Evolutionary conservation across 2,797 vertebrate genomes (phyloP), one percentile per base, ranked within the genome.

Genomic region (Propithecus deckenii): DNA sequence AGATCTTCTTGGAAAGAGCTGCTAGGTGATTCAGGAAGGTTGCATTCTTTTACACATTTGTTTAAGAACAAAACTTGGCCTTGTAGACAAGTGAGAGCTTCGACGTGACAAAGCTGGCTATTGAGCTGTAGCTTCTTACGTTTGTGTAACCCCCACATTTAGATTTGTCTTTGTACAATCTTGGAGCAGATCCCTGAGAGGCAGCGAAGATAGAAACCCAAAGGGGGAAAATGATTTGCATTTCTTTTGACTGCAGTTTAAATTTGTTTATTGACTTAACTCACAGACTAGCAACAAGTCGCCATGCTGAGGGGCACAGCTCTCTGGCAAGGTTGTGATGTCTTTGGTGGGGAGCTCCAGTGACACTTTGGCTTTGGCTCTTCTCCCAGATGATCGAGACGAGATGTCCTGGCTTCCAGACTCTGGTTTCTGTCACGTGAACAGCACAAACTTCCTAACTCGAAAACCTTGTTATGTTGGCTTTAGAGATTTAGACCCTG

Each of bases 351-450:
- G 90, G 89, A 81, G 78, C 72, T 96, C 91, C 92, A 80, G 6
- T 65, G 91, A 97, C 91, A 97, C 89, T 97, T 90, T 86, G 52
- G 94, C 89, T 90, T 96, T 97, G 97, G 97, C 95, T 85, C 20
- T 89, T 88, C 75, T 97, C 95, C 96, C 93, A 78, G 89, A 95
- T 95, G 93, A 97, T 97, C n/a, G 30, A 97, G 97, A 88, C 46
- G 28, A 94, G 96, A 95, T 96, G 96, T 96, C 95, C 85, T 97
- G 96, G 86, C 94, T 93, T 97, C 80, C 91, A 96, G 63, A 97
- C 93, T n/a, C 89, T 89, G 93, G 91, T 97, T 97, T 98, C 97
- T 98, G 95, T 97, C 96, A 97, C 6, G 10, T 97, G 97, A 96
- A 10, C 57, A 96, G 28, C 85, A 86, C 94, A 94, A 75, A 90